A percentile compares a stretch with the other conserved stretches of the same genome.
Evolutionary conservation across 1,140 invertebrate species (phyloP).

Genomic region (Trachelipus rathkii): DNA sequence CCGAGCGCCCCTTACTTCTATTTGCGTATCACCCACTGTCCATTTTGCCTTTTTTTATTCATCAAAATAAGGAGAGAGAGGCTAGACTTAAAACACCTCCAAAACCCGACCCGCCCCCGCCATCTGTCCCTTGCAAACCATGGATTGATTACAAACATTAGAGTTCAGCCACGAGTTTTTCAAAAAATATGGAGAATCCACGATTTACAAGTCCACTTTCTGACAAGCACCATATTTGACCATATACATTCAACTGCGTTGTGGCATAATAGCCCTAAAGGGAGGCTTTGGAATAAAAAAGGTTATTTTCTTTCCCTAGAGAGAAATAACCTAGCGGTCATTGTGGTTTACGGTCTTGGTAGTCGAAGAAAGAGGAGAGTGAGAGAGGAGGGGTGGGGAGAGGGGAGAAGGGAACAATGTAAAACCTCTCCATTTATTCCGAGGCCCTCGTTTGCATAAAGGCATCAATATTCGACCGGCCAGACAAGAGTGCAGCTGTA

Average conservation of each 20-base stretch:
- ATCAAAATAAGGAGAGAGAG: background rate
- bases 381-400: too few species aligned
- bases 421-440: background rate
- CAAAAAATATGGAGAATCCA: background rate
- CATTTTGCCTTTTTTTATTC: background rate
- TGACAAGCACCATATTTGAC: background rate
- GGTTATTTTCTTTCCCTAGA: background rate
- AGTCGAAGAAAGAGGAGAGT: too few species aligned
- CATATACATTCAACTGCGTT: background rate
- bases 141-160: background rate
- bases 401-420: too few species aligned
- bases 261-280: background rate
- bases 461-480: background rate
- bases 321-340: background rate
- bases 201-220: background rate
- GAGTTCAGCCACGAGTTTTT: background rate
- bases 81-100: background rate
- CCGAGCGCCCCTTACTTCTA: slow-evolving; percentile 2
- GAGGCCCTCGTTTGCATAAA: background rate
- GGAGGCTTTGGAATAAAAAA: background rate
- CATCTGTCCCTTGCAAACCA: background rate
- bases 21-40: background rate
- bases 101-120: background rate
- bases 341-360: background rate
- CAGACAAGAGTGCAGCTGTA: background rate